phyloP scores from a whole-genome alignment of 2,113 vertebrate genomes.

The Trichechus manatus region DNA sequence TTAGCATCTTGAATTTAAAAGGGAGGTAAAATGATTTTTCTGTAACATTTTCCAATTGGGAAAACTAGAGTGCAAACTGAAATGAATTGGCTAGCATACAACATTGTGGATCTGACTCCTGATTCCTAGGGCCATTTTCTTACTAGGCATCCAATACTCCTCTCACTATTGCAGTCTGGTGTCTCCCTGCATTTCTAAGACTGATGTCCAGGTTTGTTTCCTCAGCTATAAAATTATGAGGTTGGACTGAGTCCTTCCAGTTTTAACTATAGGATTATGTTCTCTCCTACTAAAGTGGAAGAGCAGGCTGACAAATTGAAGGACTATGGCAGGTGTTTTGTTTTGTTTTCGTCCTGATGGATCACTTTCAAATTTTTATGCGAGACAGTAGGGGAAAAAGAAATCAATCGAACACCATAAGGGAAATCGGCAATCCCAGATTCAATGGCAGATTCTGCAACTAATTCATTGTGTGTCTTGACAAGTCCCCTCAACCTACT shows the following conservation, averaged over 20 bases:
- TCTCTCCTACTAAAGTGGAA: neutral
- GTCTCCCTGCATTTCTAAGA: neutral
- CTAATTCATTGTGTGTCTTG: neutral
- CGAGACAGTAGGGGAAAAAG: too few species aligned
- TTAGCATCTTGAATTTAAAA: neutral
- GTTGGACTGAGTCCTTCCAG: neutral
- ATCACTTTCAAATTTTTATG: neutral
- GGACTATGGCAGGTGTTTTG: neutral
- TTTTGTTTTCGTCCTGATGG: neutral
- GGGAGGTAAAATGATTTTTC: neutral
- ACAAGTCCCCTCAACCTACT: neutral
- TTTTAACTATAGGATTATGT: neutral
- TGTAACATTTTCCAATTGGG: neutral
- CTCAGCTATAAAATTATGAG: neutral
- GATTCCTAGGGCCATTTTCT: fast-evolving
- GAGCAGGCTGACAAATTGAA: neutral
- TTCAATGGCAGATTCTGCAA: neutral
- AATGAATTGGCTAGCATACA: neutral
- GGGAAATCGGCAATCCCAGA: neutral
- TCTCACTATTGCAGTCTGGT: too few species aligned
- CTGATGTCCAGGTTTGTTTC: neutral
- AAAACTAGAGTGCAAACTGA: neutral
- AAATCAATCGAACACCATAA: too few species aligned
- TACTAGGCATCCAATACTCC: too few species aligned
- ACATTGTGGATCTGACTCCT: neutral